A percentile compares a stretch with the other conserved stretches of the same genome.
These are phyloP conservation scores for Phalera bucephala DNA, from an alignment of 2,888 invertebrate genomes.

Conservation along the genomic window DNA sequence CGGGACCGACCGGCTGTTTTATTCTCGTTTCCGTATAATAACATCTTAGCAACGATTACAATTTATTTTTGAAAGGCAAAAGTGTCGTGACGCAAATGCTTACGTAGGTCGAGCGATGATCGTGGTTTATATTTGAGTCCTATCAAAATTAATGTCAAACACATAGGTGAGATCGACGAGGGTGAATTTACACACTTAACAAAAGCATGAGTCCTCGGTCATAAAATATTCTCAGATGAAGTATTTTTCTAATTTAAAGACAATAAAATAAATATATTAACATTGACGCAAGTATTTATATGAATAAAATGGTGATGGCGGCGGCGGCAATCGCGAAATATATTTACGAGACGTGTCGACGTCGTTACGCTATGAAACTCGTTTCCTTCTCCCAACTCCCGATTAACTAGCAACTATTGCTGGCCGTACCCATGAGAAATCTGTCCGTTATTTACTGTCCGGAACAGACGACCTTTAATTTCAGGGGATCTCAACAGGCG, in stretches of 20 bases:
- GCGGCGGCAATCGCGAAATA: constrained; percentile 20
- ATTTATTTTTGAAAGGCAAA: too few relatives aligned
- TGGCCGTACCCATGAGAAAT: constrained; percentile 40
- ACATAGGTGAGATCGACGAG: too few relatives aligned
- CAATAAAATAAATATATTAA: constrained; percentile 31
- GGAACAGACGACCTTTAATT: constrained; percentile 33
- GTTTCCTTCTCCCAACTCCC: constrained; percentile 27
- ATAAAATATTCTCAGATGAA: too few relatives aligned
- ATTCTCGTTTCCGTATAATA: too few relatives aligned
- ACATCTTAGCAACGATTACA: too few relatives aligned
- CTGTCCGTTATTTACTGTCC: constrained; percentile 36
- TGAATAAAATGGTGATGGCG: constrained; percentile 36
- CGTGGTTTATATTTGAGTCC: too few relatives aligned
- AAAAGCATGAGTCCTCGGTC: too few relatives aligned
- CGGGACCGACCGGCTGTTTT: too few relatives aligned
- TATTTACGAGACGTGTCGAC: constrained; percentile 38
- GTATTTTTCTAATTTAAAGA: constrained; percentile 21
- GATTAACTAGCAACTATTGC: constrained; percentile 40
- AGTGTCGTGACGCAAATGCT: too few relatives aligned
- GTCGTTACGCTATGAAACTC: constrained; percentile 32
- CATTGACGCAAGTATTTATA: constrained; percentile 41
- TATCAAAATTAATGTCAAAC: too few relatives aligned
- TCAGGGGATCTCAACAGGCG: constrained; percentile 39
- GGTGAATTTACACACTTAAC: too few relatives aligned
- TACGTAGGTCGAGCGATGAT: too few relatives aligned